phyloP scores from a whole-genome alignment of 1,140 invertebrate species.

The Luehdorfia chinensis region DNA sequence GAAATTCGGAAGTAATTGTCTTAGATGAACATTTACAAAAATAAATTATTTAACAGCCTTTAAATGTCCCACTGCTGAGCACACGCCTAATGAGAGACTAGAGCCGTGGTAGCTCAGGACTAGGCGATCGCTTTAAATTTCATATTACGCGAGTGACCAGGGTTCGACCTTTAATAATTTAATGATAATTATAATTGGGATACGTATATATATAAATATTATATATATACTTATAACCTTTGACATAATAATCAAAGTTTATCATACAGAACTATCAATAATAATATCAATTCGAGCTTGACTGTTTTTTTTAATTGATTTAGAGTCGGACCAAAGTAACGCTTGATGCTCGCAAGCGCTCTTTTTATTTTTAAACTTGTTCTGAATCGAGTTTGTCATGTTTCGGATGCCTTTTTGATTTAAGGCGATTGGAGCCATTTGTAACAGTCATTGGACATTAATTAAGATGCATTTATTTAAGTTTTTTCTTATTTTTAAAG shows the following conservation, averaged over 20 bases:
- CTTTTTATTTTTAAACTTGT: conserved; percentile 14
- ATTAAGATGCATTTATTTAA: conserved; percentile 9
- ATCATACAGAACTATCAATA: conserved; percentile 2
- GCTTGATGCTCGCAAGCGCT: neutral
- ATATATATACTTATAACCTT: too few relatives aligned
- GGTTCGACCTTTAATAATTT: neutral
- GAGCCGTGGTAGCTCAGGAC: too few relatives aligned
- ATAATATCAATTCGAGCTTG: neutral
- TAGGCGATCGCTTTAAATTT: too few relatives aligned
- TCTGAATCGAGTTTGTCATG: conserved; percentile 12
- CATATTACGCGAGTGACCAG: too few relatives aligned
- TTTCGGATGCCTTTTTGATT: conserved; percentile 13
- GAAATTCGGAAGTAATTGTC: too few relatives aligned
- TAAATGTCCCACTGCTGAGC: too few relatives aligned
- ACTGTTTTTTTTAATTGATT: conserved; percentile 6
- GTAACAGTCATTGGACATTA: conserved; percentile 18
- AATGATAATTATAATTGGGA: too few relatives aligned
- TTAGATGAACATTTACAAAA: too few relatives aligned
- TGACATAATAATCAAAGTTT: too few relatives aligned
- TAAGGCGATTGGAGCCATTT: conserved; percentile 15
- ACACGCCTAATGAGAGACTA: too few relatives aligned
- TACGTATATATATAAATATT: too few relatives aligned
- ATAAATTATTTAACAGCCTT: too few relatives aligned
- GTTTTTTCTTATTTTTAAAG: conserved; percentile 10
- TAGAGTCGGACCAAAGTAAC: conserved; percentile 1